Evolutionary conservation across 2,113 vertebrate genomes (phyloP).

Genomic region (Callionymus lyra): DNA sequence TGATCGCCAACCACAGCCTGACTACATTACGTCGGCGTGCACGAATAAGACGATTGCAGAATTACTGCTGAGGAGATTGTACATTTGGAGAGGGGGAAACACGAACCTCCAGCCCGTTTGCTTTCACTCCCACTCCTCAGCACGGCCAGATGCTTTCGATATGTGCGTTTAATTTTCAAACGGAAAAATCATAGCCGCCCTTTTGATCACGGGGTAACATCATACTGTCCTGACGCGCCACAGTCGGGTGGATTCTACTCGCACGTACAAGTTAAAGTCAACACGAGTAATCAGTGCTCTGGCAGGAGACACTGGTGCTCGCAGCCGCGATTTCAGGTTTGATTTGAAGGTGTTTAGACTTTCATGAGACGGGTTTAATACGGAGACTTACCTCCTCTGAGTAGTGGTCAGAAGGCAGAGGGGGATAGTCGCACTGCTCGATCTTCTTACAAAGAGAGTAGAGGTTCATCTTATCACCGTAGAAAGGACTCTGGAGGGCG

Average conservation of each 20-base stretch:
- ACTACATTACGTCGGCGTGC: conserved; percentile 34
- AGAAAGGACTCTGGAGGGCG: conserved; percentile 95
- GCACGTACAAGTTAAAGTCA: conserved; percentile 7
- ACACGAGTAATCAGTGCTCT: conserved; percentile 27
- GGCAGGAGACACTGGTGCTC: conserved; percentile 4
- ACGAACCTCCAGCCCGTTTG: conserved; percentile 39
- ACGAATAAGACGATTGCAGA: conserved; percentile 21
- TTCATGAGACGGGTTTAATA: background rate
- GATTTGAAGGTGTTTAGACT: too few species aligned
- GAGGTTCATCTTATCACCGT: conserved; percentile 98
- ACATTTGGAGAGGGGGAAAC: conserved; percentile 46
- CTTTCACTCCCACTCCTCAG: conserved; percentile 24
- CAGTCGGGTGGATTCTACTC: conserved; percentile 28
- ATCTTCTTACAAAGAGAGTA: conserved; percentile 99
- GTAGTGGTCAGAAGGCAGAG: conserved; percentile 98
- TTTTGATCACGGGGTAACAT: conserved; percentile 53
- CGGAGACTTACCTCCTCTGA: conserved; percentile 83
- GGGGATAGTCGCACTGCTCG: conserved; percentile 97
- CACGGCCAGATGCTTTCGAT: conserved; percentile 54
- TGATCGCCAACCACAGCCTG: conserved; percentile 35
- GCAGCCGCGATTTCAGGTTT: conserved; percentile 1
- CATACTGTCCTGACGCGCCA: conserved; percentile 18
- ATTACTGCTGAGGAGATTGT: conserved; percentile 44
- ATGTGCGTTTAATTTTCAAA: conserved; percentile 46
- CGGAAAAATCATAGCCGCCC: conserved; percentile 33